These are phyloP conservation scores for Lochmaea crataegi DNA, from an alignment of 2,888 invertebrate species.

Conservation along the genomic window DNA sequence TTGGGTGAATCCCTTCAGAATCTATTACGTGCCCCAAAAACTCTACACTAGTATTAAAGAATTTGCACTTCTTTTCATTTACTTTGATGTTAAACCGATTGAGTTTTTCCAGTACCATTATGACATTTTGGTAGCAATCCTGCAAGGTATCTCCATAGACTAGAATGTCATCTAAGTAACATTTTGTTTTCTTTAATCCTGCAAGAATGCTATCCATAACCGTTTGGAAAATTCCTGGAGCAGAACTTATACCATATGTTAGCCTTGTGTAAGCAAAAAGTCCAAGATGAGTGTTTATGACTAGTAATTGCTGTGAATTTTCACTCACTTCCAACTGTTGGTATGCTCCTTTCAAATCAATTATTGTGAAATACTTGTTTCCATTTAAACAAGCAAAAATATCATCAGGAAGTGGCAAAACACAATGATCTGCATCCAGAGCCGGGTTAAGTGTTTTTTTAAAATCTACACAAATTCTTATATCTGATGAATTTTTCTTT, in stretches of 20 bases:
- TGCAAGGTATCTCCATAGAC: constrained; percentile 9
- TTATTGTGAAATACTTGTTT: constrained; percentile 8
- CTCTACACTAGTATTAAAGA: no score
- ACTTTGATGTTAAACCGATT: constrained; percentile 2
- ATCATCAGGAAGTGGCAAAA: constrained; percentile 53
- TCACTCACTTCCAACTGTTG: no score
- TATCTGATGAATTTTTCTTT: constrained; percentile 39
- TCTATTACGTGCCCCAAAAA: no score
- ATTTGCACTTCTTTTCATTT: neutral
- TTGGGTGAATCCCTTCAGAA: no score
- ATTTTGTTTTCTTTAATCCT: no score
- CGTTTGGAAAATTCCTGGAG: constrained; percentile 14
- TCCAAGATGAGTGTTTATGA: no score
- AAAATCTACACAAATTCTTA: constrained; percentile 56
- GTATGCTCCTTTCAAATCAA: no score
- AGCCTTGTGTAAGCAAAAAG: no score
- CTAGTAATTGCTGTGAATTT: no score
- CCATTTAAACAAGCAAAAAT: constrained; percentile 51
- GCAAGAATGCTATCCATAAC: constrained; percentile 15
- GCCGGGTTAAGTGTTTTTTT: constrained; percentile 51
- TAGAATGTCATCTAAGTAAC: neutral
- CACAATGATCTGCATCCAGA: constrained; percentile 51
- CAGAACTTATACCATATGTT: no score
- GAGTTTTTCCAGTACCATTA: constrained; percentile 1
- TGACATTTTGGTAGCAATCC: constrained; percentile 13